Conservation (phyloP, 2,888 invertebrate species). For the Eupithecia insigniata region DNA sequence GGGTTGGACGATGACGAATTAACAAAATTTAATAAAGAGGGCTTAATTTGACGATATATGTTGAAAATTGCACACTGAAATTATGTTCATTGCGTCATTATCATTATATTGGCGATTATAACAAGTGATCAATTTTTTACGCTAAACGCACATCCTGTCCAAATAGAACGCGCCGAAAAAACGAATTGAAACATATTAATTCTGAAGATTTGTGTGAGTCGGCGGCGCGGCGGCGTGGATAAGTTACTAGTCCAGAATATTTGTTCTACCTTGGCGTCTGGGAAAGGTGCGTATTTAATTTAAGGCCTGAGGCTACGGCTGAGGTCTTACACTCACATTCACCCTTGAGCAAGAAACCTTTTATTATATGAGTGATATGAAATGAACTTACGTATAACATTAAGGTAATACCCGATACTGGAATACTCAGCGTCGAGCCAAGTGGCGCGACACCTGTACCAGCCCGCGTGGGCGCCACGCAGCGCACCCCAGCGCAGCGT, state of each 20-base stretch:
- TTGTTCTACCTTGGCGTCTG: not conserved
- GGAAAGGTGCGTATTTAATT: no score
- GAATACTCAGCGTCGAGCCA: constrained; percentile 94
- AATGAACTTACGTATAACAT: constrained; percentile 92
- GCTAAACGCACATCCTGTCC: no score
- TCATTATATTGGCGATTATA: not conserved
- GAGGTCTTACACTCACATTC: not conserved
- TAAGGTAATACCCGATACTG: constrained; percentile 95
- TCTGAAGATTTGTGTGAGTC: no score
- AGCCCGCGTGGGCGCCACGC: constrained; percentile 92
- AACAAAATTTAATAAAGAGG: not conserved
- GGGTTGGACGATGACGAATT: not conserved
- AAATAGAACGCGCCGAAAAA: no score
- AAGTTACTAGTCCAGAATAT: not conserved
- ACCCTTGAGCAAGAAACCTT: not conserved
- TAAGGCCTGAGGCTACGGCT: not conserved
- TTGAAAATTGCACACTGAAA: not conserved
- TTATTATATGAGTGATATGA: constrained; percentile 21
- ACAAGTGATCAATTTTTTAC: no score
- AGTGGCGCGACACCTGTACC: constrained; percentile 95
- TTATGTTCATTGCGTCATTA: not conserved
- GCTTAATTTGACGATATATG: not conserved
- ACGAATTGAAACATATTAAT: no score
- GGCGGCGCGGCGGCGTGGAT: not conserved
- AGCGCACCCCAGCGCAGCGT: constrained; percentile 94